phyloP scores from a whole-genome alignment of 2,888 invertebrate genomes.

The Spodoptera littoralis region DNA sequence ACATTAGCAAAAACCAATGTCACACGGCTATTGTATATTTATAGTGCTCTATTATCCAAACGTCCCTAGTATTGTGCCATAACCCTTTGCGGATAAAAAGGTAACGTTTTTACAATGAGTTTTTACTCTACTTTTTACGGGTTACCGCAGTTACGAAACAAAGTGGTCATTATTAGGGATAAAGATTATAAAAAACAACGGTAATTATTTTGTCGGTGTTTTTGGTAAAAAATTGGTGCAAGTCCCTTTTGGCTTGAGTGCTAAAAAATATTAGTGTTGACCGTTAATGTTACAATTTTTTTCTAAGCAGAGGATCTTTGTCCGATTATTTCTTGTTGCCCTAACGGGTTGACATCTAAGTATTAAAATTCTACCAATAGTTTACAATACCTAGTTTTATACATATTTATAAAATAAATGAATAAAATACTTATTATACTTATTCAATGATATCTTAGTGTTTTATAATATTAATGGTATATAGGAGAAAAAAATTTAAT shows the following conservation, averaged over 20 bases:
- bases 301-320: conserved; percentile 3
- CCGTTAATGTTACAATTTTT: conserved; percentile 14
- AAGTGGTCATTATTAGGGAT: conserved; percentile 69
- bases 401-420: too few species aligned
- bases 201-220: conserved; percentile 40
- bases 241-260: conserved; percentile 24
- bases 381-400: too few species aligned
- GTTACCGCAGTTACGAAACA: conserved; percentile 83
- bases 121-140: conserved; percentile 85
- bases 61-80: conserved; percentile 70
- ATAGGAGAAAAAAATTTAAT: too few species aligned
- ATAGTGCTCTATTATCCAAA: conserved; percentile 81
- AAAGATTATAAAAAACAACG: conserved; percentile 63
- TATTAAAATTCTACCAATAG: too few species aligned
- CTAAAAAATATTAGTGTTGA: conserved; percentile 20
- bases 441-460: too few species aligned
- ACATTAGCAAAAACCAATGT: conserved; percentile 79
- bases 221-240: conserved; percentile 46
- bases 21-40: conserved; percentile 77
- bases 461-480: too few species aligned
- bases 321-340: neutral
- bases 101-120: conserved; percentile 69
- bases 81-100: conserved; percentile 78
- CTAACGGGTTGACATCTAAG: too few species aligned
- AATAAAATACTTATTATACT: too few species aligned